phyloP scores from a whole-genome alignment of 2,113 vertebrate genomes.

The Cyanistes caeruleus region DNA sequence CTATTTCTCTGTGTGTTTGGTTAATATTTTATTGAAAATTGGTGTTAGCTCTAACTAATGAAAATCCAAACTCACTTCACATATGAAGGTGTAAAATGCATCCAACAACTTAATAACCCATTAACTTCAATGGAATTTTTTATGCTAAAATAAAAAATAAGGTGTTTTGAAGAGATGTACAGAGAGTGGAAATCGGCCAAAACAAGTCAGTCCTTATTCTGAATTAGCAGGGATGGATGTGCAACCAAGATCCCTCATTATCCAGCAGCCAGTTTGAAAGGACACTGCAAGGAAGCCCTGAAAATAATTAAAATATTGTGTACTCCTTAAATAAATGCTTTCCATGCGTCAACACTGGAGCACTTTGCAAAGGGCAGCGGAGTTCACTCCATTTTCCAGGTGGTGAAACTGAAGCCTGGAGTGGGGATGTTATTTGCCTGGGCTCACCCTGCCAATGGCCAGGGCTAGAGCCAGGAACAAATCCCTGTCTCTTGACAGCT shows the following conservation, averaged over 20 bases:
- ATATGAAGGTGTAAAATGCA: slow-evolving; percentile 64
- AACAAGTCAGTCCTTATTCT: not conserved
- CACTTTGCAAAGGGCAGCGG: not conserved
- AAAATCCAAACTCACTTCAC: slow-evolving; percentile 68
- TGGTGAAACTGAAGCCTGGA: not conserved
- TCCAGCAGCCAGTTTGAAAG: not conserved
- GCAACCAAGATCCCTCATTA: not conserved
- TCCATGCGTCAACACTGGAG: accelerated
- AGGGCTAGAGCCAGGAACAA: slow-evolving; percentile 17
- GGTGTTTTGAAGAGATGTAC: not conserved
- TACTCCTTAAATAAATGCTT: not conserved
- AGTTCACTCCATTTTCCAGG: not conserved
- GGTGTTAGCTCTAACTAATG: slow-evolving; percentile 77
- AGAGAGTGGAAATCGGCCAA: not conserved
- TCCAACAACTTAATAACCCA: slow-evolving; percentile 78
- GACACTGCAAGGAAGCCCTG: not conserved
- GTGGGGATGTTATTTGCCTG: not conserved
- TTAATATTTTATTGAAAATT: slow-evolving; percentile 82
- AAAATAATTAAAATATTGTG: not conserved
- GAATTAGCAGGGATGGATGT: not conserved
- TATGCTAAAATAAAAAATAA: not conserved
- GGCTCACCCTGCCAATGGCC: slow-evolving; percentile 20
- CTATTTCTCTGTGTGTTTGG: slow-evolving; percentile 79
- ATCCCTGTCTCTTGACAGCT: slow-evolving; percentile 54
- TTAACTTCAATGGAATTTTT: slow-evolving; percentile 31